Evolutionary conservation across 2,113 vertebrate species (phyloP), one percentile per base, ranked within the genome.

Genomic region (Tapirus terrestris): DNA sequence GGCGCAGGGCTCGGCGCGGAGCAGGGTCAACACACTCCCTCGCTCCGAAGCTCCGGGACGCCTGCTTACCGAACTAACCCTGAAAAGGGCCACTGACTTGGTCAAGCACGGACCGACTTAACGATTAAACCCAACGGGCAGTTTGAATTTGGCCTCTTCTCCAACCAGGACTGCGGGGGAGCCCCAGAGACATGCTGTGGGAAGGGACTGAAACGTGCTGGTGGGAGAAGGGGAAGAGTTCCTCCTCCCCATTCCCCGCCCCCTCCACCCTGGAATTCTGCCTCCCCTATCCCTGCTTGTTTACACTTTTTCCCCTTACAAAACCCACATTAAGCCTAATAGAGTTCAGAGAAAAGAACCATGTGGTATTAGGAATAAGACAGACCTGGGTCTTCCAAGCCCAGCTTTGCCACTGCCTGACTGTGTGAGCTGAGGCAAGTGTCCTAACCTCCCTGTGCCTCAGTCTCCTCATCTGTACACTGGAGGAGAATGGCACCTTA

Each of bases 91-190:
- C 18, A 0, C 45, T 72, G 67, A 73, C 33, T 65, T 61, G 90
- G 53, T 79, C 60, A 82, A 85, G 88, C 33, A 0, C 4, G 60
- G 65, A 17, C 9, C 17, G n/a, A 83, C 82, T 94, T 96, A 97
- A 97, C 92, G 93, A 96, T 95, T 95, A 98, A 96, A 82, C 92
- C 45, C 86, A 63, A 70, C 29, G 2, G 53, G 14, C 53, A 51
- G 79, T 91, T 90, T 81, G 87, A 95, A 92, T 86, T 33, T 36
- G 36, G 63, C 43, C 60, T 96, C 39, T 80, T 56, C 80, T 85
- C 84, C 94, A 96, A 29, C 33, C 94, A 68, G 79, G 92, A 51
- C 60, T 51, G 2, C 0, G 0, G 29, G 39, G 8, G 58, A 81
- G 70, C 12, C 36, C 67, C 12, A 75, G 65, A 77, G 89, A 70